These are phyloP conservation scores for Heliconius aoede DNA, from an alignment of 2,888 invertebrate genomes.

Conservation along the genomic window DNA sequence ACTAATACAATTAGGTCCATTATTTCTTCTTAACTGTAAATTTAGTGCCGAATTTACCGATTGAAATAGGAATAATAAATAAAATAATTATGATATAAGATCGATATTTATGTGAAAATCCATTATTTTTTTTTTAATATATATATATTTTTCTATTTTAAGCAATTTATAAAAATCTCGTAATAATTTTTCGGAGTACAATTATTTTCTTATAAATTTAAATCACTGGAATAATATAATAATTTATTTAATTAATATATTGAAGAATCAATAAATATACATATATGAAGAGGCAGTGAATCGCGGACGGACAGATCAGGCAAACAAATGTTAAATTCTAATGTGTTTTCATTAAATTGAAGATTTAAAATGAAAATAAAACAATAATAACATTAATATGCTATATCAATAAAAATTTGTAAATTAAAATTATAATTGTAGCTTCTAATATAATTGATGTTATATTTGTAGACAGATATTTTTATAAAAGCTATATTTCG, in stretches of 20 bases:
- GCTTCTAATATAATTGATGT: background rate
- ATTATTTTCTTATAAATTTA: slow-evolving; percentile 1
- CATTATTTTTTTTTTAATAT: background rate
- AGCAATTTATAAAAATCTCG: background rate
- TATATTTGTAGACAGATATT: background rate
- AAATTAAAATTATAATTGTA: background rate
- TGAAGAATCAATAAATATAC: background rate
- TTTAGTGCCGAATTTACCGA: slow-evolving; percentile 12
- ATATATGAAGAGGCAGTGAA: slow-evolving; percentile 13
- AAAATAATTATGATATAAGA: background rate
- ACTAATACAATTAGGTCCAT: slow-evolving; percentile 38
- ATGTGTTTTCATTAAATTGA: background rate
- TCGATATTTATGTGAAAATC: background rate
- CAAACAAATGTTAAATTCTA: background rate
- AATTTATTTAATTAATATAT: no score
- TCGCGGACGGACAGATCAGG: slow-evolving; percentile 24
- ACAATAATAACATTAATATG: background rate
- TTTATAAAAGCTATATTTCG: background rate
- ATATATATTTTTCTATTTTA: slow-evolving; percentile 2
- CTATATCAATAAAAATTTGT: background rate
- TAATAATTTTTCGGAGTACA: background rate
- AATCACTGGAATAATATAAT: slow-evolving; percentile 17
- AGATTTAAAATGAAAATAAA: background rate
- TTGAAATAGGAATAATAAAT: background rate
- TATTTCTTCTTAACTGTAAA: slow-evolving; percentile 28